phyloP scores from a whole-genome alignment of 2,888 invertebrate genomes.

The Ceraclea dissimilis region DNA sequence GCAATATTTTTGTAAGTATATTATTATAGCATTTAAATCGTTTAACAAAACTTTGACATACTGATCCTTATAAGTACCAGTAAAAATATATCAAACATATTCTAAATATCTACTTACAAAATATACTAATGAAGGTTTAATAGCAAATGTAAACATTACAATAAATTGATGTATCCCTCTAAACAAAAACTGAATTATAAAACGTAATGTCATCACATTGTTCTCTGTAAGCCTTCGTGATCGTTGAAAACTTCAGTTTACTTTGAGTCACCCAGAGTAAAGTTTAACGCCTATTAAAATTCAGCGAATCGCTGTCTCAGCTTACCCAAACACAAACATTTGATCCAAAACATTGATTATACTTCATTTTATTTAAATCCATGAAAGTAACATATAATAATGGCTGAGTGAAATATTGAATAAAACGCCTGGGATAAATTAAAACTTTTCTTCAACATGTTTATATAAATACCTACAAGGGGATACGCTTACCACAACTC shows the following conservation, averaged over 20 bases:
- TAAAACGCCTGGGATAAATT: background rate
- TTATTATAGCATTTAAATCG: too few species aligned
- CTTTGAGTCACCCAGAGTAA: background rate
- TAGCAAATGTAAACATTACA: too few species aligned
- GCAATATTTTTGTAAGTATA: too few species aligned
- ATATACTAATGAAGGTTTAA: too few species aligned
- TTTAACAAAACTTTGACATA: too few species aligned
- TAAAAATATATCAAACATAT: too few species aligned
- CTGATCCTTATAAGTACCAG: too few species aligned
- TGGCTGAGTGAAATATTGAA: background rate
- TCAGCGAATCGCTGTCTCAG: constrained; percentile 18
- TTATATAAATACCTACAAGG: background rate
- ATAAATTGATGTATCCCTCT: too few species aligned
- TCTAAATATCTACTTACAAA: too few species aligned
- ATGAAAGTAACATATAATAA: constrained; percentile 1
- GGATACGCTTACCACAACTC: background rate
- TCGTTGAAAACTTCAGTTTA: background rate
- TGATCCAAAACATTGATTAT: constrained; percentile 23
- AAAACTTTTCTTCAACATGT: background rate
- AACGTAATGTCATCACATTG: too few species aligned
- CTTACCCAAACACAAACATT: constrained; percentile 21
- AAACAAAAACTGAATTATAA: too few species aligned
- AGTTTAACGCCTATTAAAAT: constrained; percentile 21
- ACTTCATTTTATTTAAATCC: background rate
- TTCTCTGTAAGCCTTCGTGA: background rate